Base-by-base conservation (phyloP, 2,113 vertebrate genomes). In the Callopanchax toddi region DNA sequence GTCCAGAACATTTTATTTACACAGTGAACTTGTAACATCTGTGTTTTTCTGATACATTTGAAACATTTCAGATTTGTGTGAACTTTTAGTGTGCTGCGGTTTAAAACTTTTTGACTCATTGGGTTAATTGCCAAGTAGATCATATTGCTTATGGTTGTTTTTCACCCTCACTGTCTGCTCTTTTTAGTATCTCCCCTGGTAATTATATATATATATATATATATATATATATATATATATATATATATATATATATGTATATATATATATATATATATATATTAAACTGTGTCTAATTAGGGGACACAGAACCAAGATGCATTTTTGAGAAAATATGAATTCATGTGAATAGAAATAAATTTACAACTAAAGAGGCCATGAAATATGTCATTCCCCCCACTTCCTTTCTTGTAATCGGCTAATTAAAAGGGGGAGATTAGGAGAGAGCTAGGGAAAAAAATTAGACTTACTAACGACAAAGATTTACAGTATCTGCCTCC, bases 401-500 rank as follows among this genome's bases (percentile, higher is more conserved):
- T 54, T 6, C 18, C 17, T 37, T 10, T 43, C 22, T 54, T 61
- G 60, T 60, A 69, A 71, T 78, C 63, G 63, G 75, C 58, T 74
- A 78, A 85, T 85, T 83, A 70, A 43, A 36, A 60, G 13, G 62
- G 20, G 18, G 25, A 34, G 51, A 66, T 26, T 32, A 25, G 54
- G 50, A 32, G 36, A 58, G 65, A 50, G 17, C 20, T 12, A 42
- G 32, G 25, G 51, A 50, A 64, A 69, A 37, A 39, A 66, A 79
- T 65, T 36, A 63, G 56, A 62, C 44, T 54, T 43, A 51, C 11
- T 21, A 29, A 64, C 60, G 51, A 76, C 36, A 76, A 16, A 67
- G 54, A 74, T 78, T 76, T 73, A 68, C 49, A 48, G 26, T 49
- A 51, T 79, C 67, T 57, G 34, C 45, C 60, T 64, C 51, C 43